These are phyloP conservation scores for Steinernema khuongi DNA, from an alignment of 1,140 invertebrate genomes.

Conservation along the genomic window DNA sequence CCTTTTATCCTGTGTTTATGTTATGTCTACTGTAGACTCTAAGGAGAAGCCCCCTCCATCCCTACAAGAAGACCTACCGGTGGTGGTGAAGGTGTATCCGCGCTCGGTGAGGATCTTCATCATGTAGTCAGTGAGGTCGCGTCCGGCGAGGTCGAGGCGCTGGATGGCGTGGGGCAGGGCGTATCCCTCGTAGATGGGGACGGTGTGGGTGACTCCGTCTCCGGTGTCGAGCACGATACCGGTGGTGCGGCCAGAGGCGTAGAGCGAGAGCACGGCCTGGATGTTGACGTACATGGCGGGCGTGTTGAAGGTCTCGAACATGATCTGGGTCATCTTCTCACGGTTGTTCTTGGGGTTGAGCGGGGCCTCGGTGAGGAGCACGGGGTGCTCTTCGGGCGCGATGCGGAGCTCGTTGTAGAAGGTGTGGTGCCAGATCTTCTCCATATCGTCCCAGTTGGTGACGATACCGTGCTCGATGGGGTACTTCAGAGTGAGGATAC, in stretches of 20 bases:
- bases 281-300: slow-evolving; percentile 60
- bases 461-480: no score
- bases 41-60: no score
- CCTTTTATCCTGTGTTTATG: no score
- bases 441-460: no score
- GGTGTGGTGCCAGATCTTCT: no score
- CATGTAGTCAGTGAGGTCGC: slow-evolving; percentile 87
- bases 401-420: neutral
- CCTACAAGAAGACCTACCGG: no score
- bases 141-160: slow-evolving; percentile 81
- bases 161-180: slow-evolving; percentile 74
- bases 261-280: slow-evolving; percentile 42
- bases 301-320: slow-evolving; percentile 59
- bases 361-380: neutral
- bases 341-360: no score
- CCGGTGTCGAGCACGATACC: slow-evolving; percentile 70
- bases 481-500: no score
- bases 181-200: slow-evolving; percentile 35
- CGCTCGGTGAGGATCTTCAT: slow-evolving; percentile 97
- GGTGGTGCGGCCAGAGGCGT: slow-evolving; percentile 67
- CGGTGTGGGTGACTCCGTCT: slow-evolving; percentile 43
- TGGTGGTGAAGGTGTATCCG: slow-evolving; percentile 92
- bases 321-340: no score
- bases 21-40: no score
- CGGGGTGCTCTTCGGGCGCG: neutral